These are phyloP conservation scores for Zhuqinia jingwanae DNA, from an alignment of 2,888 invertebrate species.

Conservation along the genomic window DNA sequence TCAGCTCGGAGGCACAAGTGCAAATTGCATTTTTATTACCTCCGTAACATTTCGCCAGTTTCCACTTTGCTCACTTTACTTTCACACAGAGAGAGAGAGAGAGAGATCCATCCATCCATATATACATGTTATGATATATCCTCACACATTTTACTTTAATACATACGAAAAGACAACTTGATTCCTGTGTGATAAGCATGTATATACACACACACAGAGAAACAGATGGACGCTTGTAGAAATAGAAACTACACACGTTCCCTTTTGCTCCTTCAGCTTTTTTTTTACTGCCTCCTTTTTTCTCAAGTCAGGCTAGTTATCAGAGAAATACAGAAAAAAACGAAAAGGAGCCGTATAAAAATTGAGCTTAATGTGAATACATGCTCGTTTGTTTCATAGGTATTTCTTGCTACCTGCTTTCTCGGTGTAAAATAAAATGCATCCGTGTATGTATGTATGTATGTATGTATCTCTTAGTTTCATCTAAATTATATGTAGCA, in stretches of 20 bases:
- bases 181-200: neutral
- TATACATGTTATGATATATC: no score
- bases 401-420: neutral
- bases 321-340: neutral
- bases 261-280: neutral
- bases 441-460: neutral
- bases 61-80: conserved; percentile 69
- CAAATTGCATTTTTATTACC: conserved; percentile 73
- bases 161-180: conserved; percentile 52
- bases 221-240: conserved; percentile 62
- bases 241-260: conserved; percentile 39
- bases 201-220: conserved; percentile 25
- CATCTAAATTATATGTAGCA: conserved; percentile 3
- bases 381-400: neutral
- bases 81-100: no score
- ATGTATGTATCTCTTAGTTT: neutral
- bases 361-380: conserved; percentile 45
- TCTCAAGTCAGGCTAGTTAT: conserved; percentile 22
- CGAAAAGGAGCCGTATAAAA: conserved; percentile 38
- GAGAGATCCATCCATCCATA: neutral
- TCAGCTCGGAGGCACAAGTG: conserved; percentile 68
- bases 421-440: neutral
- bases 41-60: conserved; percentile 71
- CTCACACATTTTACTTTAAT: neutral
- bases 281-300: conserved; percentile 39